A percentile compares a stretch with the other conserved stretches of the same genome.
phyloP scores from a whole-genome alignment of 2,888 invertebrate species.

The Parnassius orleans region DNA sequence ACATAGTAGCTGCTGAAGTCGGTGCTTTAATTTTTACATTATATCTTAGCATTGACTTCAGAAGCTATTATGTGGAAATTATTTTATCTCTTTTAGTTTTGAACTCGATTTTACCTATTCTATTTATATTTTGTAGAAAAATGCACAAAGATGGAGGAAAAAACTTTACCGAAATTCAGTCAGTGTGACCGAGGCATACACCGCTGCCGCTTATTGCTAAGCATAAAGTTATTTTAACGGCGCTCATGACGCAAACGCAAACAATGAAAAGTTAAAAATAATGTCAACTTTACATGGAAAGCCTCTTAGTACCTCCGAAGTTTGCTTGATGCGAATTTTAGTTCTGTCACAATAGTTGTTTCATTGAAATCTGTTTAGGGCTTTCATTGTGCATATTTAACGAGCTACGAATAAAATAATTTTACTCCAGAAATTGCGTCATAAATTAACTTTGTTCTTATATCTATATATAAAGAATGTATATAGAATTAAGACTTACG shows the following conservation, averaged over 20 bases:
- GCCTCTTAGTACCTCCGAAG: slow-evolving; percentile 13
- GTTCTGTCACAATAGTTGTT: slow-evolving; percentile 9
- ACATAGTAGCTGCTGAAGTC: too few relatives aligned
- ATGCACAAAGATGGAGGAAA: not conserved
- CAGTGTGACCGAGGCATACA: not conserved
- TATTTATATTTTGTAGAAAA: too few relatives aligned
- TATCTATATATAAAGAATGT: too few relatives aligned
- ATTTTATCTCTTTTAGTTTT: too few relatives aligned
- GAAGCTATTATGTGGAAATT: too few relatives aligned
- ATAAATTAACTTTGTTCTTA: too few relatives aligned
- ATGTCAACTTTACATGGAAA: slow-evolving; percentile 22
- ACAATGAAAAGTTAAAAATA: slow-evolving; percentile 22
- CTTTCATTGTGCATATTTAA: slow-evolving; percentile 1
- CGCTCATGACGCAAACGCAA: slow-evolving; percentile 11
- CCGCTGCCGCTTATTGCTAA: slow-evolving; percentile 8
- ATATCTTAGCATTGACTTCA: too few relatives aligned
- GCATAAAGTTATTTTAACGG: not conserved
- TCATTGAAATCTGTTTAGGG: slow-evolving; percentile 5
- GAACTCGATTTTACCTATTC: too few relatives aligned
- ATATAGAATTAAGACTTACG: too few relatives aligned
- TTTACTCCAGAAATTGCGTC: not conserved
- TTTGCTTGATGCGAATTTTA: slow-evolving; percentile 9
- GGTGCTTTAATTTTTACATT: too few relatives aligned
- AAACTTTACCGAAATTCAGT: not conserved
- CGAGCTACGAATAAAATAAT: not conserved